phyloP scores from a whole-genome alignment of 2,888 invertebrate genomes.

The Nomada goodeniana region DNA sequence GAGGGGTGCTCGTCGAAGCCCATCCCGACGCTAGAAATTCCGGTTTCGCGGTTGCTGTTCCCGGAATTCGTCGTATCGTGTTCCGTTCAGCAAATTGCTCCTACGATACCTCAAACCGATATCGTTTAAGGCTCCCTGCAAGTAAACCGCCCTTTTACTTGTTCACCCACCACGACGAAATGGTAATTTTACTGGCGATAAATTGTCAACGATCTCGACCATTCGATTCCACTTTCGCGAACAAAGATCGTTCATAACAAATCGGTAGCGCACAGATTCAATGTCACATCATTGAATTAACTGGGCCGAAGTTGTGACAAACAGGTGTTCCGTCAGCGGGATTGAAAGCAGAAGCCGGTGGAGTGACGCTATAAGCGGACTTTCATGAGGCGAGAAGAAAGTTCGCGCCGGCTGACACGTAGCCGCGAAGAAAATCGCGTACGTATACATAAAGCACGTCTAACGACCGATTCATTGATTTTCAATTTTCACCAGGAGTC shows the following conservation, averaged over 20 bases:
- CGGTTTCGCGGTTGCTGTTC: slow-evolving; percentile 23
- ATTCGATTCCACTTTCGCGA: slow-evolving; percentile 69
- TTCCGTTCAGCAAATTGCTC: slow-evolving; percentile 22
- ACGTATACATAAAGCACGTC: slow-evolving; percentile 57
- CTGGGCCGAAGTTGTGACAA: slow-evolving; percentile 5
- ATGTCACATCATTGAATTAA: neutral
- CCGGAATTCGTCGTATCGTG: slow-evolving; percentile 36
- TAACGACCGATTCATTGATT: slow-evolving; percentile 72
- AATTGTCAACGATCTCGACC: neutral
- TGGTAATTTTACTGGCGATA: neutral
- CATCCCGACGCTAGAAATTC: slow-evolving; percentile 14
- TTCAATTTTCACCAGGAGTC: slow-evolving; percentile 65
- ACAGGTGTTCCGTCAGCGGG: slow-evolving; percentile 36
- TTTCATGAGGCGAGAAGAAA: slow-evolving; percentile 68
- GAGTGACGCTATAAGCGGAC: slow-evolving; percentile 65
- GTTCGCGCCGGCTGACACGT: slow-evolving; percentile 49
- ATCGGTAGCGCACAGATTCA: neutral
- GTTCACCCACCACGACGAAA: slow-evolving; percentile 8
- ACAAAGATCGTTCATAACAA: slow-evolving; percentile 6
- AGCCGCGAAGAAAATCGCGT: slow-evolving; percentile 54
- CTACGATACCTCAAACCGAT: slow-evolving; percentile 71
- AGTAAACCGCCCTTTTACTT: slow-evolving; percentile 66
- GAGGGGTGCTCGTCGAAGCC: neutral
- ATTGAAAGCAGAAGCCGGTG: slow-evolving; percentile 7
- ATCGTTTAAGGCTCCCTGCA: slow-evolving; percentile 57